Evolutionary conservation across 2,888 invertebrate species (phyloP).

Genomic region (Oscheius sp.): DNA sequence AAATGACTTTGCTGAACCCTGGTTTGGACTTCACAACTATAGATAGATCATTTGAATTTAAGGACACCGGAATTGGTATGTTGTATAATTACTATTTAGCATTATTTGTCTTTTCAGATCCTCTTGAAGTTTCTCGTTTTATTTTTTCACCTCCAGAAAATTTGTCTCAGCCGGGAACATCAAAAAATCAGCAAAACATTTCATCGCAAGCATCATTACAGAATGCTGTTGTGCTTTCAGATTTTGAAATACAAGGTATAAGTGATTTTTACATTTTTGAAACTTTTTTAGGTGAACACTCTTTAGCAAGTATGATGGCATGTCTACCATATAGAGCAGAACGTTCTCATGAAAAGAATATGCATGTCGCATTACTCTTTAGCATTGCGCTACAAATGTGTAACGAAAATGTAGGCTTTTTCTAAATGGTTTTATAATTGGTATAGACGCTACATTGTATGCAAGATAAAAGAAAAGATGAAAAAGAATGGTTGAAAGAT

Average conservation of each 20-base stretch:
- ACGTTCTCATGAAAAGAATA: constrained; percentile 3
- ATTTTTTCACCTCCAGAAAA: constrained; percentile 15
- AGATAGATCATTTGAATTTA: constrained; percentile 4
- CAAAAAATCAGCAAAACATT: neutral
- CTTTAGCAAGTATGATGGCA: constrained; percentile 15
- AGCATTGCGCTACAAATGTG: constrained; percentile 31
- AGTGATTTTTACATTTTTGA: neutral
- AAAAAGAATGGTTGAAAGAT: constrained; percentile 24
- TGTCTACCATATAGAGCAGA: constrained; percentile 19
- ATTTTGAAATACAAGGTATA: constrained; percentile 25
- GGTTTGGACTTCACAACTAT: neutral
- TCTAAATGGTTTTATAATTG: neutral
- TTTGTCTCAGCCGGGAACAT: neutral
- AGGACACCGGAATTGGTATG: constrained; percentile 15
- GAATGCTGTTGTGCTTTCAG: constrained; percentile 20
- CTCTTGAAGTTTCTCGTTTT: constrained; percentile 12
- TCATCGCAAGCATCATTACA: constrained; percentile 8
- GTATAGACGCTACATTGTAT: constrained; percentile 20
- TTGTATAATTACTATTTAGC: neutral
- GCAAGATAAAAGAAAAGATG: neutral
- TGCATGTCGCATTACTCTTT: constrained; percentile 27
- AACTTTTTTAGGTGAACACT: constrained; percentile 20
- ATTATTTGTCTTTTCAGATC: neutral
- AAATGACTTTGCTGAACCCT: neutral
- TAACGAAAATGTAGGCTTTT: constrained; percentile 27